Conservation (phyloP, 2,888 invertebrate genomes). For the Panzeria rudis region DNA sequence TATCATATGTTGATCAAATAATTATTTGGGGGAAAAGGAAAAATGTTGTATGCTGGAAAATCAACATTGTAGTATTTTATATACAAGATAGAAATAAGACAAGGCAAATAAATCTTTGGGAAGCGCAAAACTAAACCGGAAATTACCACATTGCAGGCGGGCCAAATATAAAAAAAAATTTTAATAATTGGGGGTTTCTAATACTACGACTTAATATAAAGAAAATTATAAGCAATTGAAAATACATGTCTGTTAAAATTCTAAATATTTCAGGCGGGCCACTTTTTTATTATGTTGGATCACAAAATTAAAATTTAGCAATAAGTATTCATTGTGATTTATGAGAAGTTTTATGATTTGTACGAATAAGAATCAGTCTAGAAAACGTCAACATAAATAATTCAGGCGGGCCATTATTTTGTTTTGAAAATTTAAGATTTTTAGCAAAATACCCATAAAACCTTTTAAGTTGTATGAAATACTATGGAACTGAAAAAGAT, state of each 20-base stretch:
- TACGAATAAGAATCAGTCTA: no score
- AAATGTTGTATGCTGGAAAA: background rate
- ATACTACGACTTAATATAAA: background rate
- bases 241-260: background rate
- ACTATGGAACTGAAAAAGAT: no score
- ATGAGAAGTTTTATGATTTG: no score
- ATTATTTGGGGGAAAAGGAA: background rate
- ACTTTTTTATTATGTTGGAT: background rate
- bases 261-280: slow-evolving; percentile 29
- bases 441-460: no score
- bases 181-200: background rate
- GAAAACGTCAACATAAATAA: no score
- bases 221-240: background rate
- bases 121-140: background rate
- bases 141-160: slow-evolving; percentile 23
- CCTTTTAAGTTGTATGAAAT: no score
- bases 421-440: no score
- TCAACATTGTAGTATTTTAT: background rate
- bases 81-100: background rate
- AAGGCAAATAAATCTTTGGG: background rate
- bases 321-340: no score
- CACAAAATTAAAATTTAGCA: no score
- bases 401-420: no score
- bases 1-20: background rate
- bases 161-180: background rate